Evolutionary conservation across 2,888 invertebrate species (phyloP).

Genomic region (Beris chalybata): DNA sequence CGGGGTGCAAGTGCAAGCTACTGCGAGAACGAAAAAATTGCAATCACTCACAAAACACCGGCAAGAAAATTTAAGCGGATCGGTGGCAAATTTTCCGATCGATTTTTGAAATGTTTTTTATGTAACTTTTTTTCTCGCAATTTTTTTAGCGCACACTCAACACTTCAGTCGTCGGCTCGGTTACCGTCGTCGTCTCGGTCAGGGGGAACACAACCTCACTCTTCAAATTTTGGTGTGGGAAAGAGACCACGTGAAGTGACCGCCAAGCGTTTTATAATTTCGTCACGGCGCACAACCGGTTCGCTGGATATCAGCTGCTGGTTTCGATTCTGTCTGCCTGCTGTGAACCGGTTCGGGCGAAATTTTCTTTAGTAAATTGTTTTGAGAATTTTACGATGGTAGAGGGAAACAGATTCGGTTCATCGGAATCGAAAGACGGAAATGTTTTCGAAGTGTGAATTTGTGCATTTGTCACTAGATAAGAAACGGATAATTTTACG

Average conservation of each 20-base stretch:
- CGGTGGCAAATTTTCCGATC: constrained; percentile 1
- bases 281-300: neutral
- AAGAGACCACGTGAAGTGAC: constrained; percentile 24
- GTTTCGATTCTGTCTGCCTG: no score
- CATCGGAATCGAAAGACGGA: no score
- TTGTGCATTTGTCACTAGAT: no score
- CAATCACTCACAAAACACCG: constrained; percentile 14
- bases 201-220: constrained; percentile 18
- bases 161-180: constrained; percentile 26
- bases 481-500: no score
- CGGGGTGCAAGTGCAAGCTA: neutral
- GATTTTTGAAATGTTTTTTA: constrained; percentile 11
- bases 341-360: no score
- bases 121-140: constrained; percentile 20
- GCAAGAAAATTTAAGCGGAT: constrained; percentile 1
- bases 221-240: constrained; percentile 19
- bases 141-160: constrained; percentile 25
- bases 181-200: constrained; percentile 18
- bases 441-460: no score
- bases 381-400: no score
- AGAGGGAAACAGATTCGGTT: no score
- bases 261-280: constrained; percentile 14
- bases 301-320: no score
- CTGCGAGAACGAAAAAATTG: neutral
- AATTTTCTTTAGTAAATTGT: no score